Conservation (phyloP, 2,113 vertebrate species). For the Eulemur macaco region DNA sequence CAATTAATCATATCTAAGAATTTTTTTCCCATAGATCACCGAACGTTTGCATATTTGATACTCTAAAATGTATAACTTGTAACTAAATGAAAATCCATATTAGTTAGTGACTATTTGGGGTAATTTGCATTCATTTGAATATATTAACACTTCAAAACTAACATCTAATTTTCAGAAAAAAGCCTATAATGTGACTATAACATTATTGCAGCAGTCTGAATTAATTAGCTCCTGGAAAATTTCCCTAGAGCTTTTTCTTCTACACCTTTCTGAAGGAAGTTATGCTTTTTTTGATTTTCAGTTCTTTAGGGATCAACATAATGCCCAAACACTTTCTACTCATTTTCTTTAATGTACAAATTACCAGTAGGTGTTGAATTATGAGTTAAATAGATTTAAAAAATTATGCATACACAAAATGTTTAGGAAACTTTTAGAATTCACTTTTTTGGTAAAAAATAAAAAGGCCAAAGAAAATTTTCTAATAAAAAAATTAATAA, state of each 20-base stretch:
- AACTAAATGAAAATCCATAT: conserved; percentile 60
- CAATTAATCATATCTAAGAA: not conserved
- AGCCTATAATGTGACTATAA: conserved; percentile 53
- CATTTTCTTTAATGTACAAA: not conserved
- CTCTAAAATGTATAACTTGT: conserved; percentile 33
- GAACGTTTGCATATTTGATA: conserved; percentile 45
- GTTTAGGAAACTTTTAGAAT: not conserved
- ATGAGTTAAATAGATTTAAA: not conserved
- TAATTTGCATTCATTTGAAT: conserved; percentile 72
- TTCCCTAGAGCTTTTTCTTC: conserved; percentile 72
- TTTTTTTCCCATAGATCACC: conserved; percentile 30
- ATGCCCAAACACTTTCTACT: conserved; percentile 18
- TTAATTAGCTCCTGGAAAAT: conserved; percentile 74
- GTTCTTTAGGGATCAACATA: conserved; percentile 51
- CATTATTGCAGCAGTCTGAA: conserved; percentile 48
- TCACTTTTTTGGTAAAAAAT: not conserved
- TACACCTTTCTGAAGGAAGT: conserved; percentile 59
- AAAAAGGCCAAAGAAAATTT: not conserved
- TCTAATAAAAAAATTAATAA: not conserved
- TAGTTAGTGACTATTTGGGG: conserved; percentile 70
- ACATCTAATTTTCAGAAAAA: conserved; percentile 73
- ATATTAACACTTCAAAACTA: conserved; percentile 76
- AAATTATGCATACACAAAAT: not conserved
- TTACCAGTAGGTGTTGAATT: conserved; percentile 19
- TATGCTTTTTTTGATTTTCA: conserved; percentile 46